Evolutionary conservation across 2,888 invertebrate species (phyloP).

Genomic region (Melitaea athalia): DNA sequence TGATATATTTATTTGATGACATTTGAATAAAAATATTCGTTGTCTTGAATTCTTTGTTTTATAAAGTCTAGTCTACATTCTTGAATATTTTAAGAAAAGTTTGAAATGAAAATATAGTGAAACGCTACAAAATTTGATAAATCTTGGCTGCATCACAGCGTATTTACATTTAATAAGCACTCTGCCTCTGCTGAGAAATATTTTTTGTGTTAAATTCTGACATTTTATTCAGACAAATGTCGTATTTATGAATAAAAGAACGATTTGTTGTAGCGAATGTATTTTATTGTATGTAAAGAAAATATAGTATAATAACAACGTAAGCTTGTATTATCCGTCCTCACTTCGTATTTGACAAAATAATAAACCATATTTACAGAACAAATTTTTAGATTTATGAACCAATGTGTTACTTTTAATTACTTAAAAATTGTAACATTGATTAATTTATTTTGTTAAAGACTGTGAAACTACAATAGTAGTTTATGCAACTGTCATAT

Average conservation of each 20-base stretch:
- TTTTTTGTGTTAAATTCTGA: conserved; percentile 17
- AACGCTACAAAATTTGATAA: conserved; percentile 20
- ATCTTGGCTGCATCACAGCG: conserved; percentile 21
- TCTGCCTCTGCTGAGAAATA: conserved; percentile 2
- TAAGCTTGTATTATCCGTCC: neutral
- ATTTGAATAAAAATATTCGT: neutral
- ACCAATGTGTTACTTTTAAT: no score
- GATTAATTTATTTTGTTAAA: no score
- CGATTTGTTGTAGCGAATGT: conserved; percentile 33
- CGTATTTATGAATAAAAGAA: conserved; percentile 32
- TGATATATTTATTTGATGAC: no score
- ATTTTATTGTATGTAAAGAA: conserved; percentile 25
- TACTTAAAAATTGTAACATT: no score
- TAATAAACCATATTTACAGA: neutral
- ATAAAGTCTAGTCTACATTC: neutral
- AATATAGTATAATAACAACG: conserved; percentile 22
- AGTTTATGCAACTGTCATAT: no score
- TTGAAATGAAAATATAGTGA: conserved; percentile 1
- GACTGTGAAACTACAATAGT: no score
- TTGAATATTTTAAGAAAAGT: neutral
- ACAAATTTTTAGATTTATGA: neutral
- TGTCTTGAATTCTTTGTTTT: neutral
- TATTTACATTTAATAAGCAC: conserved; percentile 25
- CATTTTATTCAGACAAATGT: conserved; percentile 30
- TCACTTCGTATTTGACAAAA: neutral